Conservation (phyloP, 2,113 vertebrate genomes). For the Ciconia maguari region DNA sequence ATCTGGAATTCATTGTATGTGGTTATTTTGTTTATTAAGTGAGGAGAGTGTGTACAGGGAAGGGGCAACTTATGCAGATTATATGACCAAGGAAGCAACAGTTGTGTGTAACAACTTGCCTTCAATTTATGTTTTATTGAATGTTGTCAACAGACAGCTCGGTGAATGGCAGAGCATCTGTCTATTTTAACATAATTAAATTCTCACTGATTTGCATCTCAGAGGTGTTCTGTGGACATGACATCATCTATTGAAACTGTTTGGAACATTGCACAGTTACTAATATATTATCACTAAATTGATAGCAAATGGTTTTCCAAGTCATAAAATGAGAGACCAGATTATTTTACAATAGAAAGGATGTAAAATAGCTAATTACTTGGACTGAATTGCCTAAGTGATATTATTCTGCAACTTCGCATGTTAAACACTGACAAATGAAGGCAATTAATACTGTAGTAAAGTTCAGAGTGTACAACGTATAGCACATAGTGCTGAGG, state of each 20-base stretch:
- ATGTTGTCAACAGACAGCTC: neutral
- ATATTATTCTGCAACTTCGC: conserved; percentile 24
- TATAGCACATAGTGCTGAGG: neutral
- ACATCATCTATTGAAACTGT: conserved; percentile 18
- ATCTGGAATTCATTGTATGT: neutral
- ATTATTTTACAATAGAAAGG: conserved; percentile 23
- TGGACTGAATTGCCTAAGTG: neutral
- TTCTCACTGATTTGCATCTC: conserved; percentile 19
- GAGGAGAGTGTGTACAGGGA: neutral
- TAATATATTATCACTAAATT: conserved; percentile 29
- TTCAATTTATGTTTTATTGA: neutral
- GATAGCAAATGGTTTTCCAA: conserved; percentile 13
- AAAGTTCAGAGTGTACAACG: neutral
- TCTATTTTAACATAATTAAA: conserved; percentile 16
- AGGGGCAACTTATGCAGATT: neutral
- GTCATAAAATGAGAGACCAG: neutral
- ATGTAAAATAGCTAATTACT: conserved; percentile 29
- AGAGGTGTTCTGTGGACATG: neutral
- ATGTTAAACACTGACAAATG: conserved; percentile 34
- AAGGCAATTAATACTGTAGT: neutral
- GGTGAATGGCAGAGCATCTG: neutral
- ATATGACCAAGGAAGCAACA: neutral
- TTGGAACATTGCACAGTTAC: neutral
- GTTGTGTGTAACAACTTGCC: neutral
- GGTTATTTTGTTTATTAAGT: conserved; percentile 15